A percentile compares a stretch with the other conserved stretches of the same genome.
These are phyloP conservation scores for Psilopogon haemacephalus DNA, from an alignment of 2,113 vertebrate species.

Conservation along the genomic window DNA sequence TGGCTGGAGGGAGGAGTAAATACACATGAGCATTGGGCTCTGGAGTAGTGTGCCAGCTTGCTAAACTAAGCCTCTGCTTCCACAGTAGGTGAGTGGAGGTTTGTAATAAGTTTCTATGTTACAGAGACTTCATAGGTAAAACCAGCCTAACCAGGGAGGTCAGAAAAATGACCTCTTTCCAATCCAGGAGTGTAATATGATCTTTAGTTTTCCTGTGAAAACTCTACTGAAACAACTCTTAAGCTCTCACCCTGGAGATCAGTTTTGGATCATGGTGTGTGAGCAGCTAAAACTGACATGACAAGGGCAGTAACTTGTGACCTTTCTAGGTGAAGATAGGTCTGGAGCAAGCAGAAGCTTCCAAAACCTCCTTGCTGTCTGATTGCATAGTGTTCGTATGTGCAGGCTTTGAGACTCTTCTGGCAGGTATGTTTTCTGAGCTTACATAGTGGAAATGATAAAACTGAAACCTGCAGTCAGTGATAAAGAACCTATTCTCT, in stretches of 20 bases:
- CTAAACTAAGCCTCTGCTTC: slow-evolving; percentile 17
- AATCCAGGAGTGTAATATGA: neutral
- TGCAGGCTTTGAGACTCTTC: neutral
- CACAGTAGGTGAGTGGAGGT: neutral
- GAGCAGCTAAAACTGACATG: neutral
- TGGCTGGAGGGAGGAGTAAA: neutral
- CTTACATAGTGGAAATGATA: neutral
- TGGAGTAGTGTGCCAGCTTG: neutral
- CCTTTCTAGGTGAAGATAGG: neutral
- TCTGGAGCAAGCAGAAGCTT: neutral
- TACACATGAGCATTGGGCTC: neutral
- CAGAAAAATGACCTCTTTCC: slow-evolving; percentile 16
- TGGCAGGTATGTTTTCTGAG: neutral
- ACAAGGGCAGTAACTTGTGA: neutral
- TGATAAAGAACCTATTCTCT: neutral
- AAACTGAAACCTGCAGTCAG: neutral
- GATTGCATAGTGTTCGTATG: neutral
- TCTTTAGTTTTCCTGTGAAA: neutral
- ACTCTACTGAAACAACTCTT: neutral
- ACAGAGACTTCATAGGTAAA: neutral
- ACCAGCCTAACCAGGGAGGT: neutral
- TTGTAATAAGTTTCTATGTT: neutral
- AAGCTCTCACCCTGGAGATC: neutral
- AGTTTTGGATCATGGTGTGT: fast-evolving
- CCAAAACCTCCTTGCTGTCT: neutral